A percentile compares a stretch with the other conserved stretches of the same genome.
phyloP scores from a whole-genome alignment of 1,140 invertebrate genomes.

The Geopemphigus sp. region DNA sequence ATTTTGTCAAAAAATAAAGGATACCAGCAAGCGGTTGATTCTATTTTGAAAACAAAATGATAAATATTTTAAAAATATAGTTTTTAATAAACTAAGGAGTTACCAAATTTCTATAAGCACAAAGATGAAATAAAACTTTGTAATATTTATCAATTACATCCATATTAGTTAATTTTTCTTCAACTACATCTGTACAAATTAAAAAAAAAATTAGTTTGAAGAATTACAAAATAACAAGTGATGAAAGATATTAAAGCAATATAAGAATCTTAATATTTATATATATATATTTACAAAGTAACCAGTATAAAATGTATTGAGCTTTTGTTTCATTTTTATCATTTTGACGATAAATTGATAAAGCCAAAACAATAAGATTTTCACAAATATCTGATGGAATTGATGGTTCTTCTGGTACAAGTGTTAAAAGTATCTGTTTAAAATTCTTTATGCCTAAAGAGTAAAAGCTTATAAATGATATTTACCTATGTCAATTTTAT shows the following conservation, averaged over 20 bases:
- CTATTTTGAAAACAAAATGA: not conserved
- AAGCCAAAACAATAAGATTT: slow-evolving; percentile 25
- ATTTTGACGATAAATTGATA: slow-evolving; percentile 19
- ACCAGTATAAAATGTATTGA: slow-evolving; percentile 18
- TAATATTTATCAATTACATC: slow-evolving; percentile 33
- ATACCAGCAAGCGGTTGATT: slow-evolving; percentile 33
- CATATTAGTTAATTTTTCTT: slow-evolving; percentile 45
- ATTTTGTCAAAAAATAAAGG: slow-evolving; percentile 22
- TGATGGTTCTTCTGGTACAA: slow-evolving; percentile 39
- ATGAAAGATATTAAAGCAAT: not conserved
- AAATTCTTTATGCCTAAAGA: slow-evolving; percentile 19
- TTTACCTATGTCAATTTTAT: not conserved
- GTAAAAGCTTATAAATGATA: not conserved
- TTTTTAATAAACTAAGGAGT: not conserved
- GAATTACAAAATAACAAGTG: not conserved
- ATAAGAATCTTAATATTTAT: no score
- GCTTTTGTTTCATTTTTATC: not conserved
- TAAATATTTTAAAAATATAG: not conserved
- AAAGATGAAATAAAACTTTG: slow-evolving; percentile 25
- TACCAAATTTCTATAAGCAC: slow-evolving; percentile 11
- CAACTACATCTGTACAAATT: slow-evolving; percentile 15
- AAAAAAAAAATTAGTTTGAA: not conserved
- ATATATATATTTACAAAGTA: slow-evolving; percentile 27
- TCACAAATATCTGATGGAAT: slow-evolving; percentile 30
- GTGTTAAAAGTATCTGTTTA: slow-evolving; percentile 22